Conservation (phyloP, 2,797 vertebrate genomes). For the Kryptolebias ocellatus region DNA sequence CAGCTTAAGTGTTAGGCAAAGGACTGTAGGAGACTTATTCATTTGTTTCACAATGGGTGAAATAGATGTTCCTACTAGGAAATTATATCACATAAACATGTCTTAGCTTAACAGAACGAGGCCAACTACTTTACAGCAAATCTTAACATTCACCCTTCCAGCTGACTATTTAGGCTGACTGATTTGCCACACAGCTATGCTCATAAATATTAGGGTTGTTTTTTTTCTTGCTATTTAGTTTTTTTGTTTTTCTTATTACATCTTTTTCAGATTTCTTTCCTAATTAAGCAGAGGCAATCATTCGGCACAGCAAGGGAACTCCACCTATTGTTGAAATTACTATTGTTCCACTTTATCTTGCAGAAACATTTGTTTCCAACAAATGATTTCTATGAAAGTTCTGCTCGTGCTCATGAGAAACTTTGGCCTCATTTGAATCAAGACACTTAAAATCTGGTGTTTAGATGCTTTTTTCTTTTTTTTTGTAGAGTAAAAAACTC, state of each 20-base stretch:
- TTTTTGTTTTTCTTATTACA: neutral
- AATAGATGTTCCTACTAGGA: neutral
- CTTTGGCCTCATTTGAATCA: constrained; percentile 31
- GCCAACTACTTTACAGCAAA: neutral
- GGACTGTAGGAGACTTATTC: constrained; percentile 44
- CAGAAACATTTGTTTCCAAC: constrained; percentile 59
- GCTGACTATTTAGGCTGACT: neutral
- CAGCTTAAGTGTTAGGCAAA: constrained; percentile 24
- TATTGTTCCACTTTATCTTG: constrained; percentile 73
- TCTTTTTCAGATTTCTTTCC: constrained; percentile 8
- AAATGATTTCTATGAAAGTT: constrained; percentile 38
- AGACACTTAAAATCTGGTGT: constrained; percentile 31
- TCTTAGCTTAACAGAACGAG: neutral
- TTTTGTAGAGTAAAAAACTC: neutral
- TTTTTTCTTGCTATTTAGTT: constrained; percentile 9
- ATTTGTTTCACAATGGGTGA: constrained; percentile 31
- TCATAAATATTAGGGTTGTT: neutral
- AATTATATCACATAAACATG: neutral
- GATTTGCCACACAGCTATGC: neutral
- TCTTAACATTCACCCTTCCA: too few relatives aligned
- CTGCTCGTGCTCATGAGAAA: constrained; percentile 31
- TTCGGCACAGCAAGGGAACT: constrained; percentile 48
- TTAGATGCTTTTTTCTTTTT: too few relatives aligned
- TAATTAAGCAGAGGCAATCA: constrained; percentile 44
- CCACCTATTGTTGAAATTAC: constrained; percentile 58